A percentile compares a stretch with the other conserved stretches of the same genome.
Evolutionary conservation across 92 coral and sea anemone genomes (phyloP).

Genomic region (Meandrina meandrites): DNA sequence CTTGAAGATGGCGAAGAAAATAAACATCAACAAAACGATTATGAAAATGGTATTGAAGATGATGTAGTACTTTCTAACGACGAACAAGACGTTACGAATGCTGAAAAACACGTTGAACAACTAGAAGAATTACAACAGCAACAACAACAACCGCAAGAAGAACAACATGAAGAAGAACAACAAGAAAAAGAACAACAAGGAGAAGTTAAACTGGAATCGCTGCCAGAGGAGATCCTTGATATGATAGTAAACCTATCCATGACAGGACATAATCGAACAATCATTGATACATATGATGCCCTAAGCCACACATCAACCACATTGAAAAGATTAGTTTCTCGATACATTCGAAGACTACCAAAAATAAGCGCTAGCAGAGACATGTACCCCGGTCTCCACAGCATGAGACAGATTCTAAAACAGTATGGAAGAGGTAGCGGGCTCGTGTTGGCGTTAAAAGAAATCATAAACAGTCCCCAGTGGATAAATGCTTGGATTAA

Average conservation of each 20-base stretch:
- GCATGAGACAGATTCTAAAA: conserved; percentile 21
- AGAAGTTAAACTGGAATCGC: conserved; percentile 9
- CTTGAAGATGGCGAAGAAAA: too few species aligned
- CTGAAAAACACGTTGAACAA: conserved; percentile 8
- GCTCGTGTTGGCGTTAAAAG: too few species aligned
- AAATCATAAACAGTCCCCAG: too few species aligned
- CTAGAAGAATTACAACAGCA: too few species aligned
- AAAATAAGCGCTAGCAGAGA: conserved; percentile 14
- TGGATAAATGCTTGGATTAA: too few species aligned
- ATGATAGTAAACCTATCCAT: too few species aligned
- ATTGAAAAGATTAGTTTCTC: conserved; percentile 10
- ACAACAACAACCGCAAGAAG: background rate
- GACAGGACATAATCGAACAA: too few species aligned
- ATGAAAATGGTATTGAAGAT: too few species aligned
- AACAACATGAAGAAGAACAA: background rate
- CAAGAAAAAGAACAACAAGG: background rate
- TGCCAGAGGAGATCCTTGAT: conserved; percentile 33
- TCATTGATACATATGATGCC: conserved; percentile 8
- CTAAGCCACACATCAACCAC: background rate
- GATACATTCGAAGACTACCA: conserved; percentile 6
- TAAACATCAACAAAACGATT: too few species aligned
- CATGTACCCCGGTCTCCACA: conserved; percentile 11
- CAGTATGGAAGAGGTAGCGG: too few species aligned
- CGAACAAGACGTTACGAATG: too few species aligned
- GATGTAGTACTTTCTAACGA: too few species aligned